A percentile compares a stretch with the other conserved stretches of the same genome.
These are phyloP conservation scores for Cotesia vestalis DNA, from an alignment of 1,140 invertebrate genomes.

Conservation along the genomic window DNA sequence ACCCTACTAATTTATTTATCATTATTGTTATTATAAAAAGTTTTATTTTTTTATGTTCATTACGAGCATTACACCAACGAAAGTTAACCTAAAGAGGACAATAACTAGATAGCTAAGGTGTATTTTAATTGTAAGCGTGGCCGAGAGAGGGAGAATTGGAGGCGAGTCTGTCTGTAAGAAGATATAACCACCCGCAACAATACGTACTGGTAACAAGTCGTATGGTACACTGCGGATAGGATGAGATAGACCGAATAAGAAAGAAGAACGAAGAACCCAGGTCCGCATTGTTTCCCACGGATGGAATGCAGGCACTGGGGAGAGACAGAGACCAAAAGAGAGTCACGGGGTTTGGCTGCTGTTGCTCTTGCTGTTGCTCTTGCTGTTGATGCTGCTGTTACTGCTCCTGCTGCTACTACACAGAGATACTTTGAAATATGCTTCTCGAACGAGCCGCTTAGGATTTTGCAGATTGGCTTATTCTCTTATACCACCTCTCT, in stretches of 20 bases:
- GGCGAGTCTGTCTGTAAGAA: not conserved
- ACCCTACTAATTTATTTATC: slow-evolving; percentile 16
- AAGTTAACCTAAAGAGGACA: too few relatives aligned
- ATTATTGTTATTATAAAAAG: not conserved
- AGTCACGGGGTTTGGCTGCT: slow-evolving; percentile 25
- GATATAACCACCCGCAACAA: slow-evolving; percentile 53
- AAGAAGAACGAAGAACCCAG: slow-evolving; percentile 56
- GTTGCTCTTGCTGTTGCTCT: slow-evolving; percentile 12
- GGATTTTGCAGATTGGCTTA: slow-evolving; percentile 47
- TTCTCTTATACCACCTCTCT: slow-evolving; percentile 7
- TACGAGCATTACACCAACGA: too few relatives aligned
- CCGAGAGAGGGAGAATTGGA: slow-evolving; percentile 26
- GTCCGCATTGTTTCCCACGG: slow-evolving; percentile 62
- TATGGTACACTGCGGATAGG: not conserved
- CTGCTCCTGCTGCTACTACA: slow-evolving; percentile 18
- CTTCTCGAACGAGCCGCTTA: slow-evolving; percentile 50
- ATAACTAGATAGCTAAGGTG: not conserved
- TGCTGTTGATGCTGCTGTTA: not conserved
- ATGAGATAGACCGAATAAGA: slow-evolving; percentile 11
- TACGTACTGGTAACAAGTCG: slow-evolving; percentile 25
- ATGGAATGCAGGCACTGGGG: slow-evolving; percentile 55
- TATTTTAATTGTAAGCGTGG: slow-evolving; percentile 32
- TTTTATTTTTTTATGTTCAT: too few relatives aligned
- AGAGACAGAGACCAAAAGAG: too few relatives aligned
- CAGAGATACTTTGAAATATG: slow-evolving; percentile 48